These are phyloP conservation scores for Pluvianellus socialis DNA, from an alignment of 2,113 vertebrate genomes.

Conservation along the genomic window DNA sequence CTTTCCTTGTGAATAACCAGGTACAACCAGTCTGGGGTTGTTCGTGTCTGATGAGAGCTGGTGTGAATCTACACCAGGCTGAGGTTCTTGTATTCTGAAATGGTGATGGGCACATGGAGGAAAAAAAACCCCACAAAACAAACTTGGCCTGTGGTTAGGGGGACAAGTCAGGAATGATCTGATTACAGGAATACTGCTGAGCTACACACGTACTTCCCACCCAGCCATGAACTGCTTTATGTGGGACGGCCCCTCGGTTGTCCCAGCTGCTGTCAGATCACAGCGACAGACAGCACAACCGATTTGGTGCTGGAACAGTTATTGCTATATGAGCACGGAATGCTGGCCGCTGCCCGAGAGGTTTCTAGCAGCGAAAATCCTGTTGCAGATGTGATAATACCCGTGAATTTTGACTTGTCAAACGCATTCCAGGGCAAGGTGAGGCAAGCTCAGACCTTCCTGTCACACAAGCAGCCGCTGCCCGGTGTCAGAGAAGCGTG, in stretches of 20 bases:
- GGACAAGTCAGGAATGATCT: neutral
- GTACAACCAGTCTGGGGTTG: neutral
- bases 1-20: neutral
- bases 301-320: neutral
- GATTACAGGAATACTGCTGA: neutral
- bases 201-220: neutral
- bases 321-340: neutral
- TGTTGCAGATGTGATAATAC: neutral
- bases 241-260: neutral
- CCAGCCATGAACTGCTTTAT: neutral
- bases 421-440: neutral
- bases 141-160: neutral
- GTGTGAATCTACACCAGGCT: neutral
- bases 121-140: neutral
- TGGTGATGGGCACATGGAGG: neutral
- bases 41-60: neutral
- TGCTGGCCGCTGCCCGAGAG: neutral
- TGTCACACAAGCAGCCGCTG: neutral
- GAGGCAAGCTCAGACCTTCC: neutral
- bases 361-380: neutral
- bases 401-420: neutral
- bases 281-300: neutral
- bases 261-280: no score
- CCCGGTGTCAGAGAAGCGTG: neutral
- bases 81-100: neutral